phyloP scores from a whole-genome alignment of 2,888 invertebrate species.

The Eupithecia exiguata region DNA sequence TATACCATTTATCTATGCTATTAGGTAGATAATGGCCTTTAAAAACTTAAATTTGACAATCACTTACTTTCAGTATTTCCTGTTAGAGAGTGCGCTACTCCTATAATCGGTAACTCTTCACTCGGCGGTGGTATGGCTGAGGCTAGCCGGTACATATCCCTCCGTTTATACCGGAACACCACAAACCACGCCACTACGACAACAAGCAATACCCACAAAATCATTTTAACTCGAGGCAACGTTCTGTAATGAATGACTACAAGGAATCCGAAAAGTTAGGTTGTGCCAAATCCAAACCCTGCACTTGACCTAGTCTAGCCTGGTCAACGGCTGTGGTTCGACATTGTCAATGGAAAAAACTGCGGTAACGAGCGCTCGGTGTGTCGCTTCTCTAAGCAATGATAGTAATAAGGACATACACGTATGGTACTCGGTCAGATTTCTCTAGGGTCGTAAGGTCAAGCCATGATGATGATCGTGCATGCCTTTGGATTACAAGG shows the following conservation, averaged over 20 bases:
- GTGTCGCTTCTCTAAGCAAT: constrained; percentile 27
- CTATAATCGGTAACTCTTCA: constrained; percentile 59
- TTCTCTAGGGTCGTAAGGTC: constrained; percentile 59
- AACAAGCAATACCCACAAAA: constrained; percentile 56
- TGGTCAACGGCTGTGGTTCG: constrained; percentile 26
- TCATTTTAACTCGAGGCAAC: constrained; percentile 57
- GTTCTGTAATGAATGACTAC: background rate
- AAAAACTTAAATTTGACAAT: background rate
- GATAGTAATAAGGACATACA: constrained; percentile 35
- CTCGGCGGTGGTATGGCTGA: constrained; percentile 49
- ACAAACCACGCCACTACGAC: constrained; percentile 52
- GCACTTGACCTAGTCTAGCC: constrained; percentile 23
- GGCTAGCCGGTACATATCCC: constrained; percentile 65
- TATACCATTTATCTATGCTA: too few relatives aligned
- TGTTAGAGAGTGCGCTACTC: constrained; percentile 57
- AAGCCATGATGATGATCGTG: constrained; percentile 43
- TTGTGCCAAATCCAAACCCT: background rate
- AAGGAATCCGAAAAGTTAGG: background rate
- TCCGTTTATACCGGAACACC: constrained; percentile 58
- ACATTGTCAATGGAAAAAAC: background rate
- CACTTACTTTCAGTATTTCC: constrained; percentile 67
- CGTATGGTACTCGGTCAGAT: constrained; percentile 50
- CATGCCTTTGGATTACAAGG: background rate
- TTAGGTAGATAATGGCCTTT: too few relatives aligned
- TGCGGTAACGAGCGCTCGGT: constrained; percentile 20